Conservation (phyloP, 2,888 invertebrate genomes). For the Cremastinae sp. region DNA sequence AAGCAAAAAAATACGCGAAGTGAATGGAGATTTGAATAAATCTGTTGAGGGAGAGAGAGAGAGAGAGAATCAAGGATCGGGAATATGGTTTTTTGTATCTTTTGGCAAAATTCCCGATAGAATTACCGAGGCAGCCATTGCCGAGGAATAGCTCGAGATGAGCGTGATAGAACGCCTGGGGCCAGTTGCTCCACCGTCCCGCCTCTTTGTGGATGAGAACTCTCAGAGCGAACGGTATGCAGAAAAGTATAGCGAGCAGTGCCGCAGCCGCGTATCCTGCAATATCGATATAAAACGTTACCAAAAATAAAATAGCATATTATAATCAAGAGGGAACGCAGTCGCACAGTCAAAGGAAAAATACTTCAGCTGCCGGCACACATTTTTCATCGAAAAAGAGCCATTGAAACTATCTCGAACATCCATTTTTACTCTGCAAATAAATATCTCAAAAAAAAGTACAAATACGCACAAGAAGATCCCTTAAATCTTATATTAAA, state of each 20-base stretch:
- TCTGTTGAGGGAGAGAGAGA: neutral
- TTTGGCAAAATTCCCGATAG: constrained; percentile 26
- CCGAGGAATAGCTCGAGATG: constrained; percentile 87
- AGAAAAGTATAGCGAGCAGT: constrained; percentile 86
- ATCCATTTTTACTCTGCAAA: neutral
- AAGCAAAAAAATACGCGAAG: neutral
- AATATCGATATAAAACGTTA: constrained; percentile 62
- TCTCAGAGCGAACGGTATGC: constrained; percentile 86
- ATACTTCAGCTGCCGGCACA: neutral
- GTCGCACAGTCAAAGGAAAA: constrained; percentile 12
- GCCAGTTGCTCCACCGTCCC: constrained; percentile 85
- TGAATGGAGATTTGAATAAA: neutral
- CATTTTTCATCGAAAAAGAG: neutral
- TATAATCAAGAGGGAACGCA: constrained; percentile 6
- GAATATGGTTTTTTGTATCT: neutral
- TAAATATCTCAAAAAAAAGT: neutral
- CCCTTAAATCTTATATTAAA: no score
- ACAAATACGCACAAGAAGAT: neutral
- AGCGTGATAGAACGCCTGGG: constrained; percentile 86
- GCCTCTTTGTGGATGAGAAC: constrained; percentile 85
- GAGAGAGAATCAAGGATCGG: neutral
- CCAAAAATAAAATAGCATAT: constrained; percentile 13
- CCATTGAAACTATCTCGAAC: neutral
- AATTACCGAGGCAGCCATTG: constrained; percentile 86
- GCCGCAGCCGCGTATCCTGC: constrained; percentile 90